A percentile compares a stretch with the other conserved stretches of the same genome.
Conservation (phyloP, 2,113 vertebrate species). For the Anhinga rufa region DNA sequence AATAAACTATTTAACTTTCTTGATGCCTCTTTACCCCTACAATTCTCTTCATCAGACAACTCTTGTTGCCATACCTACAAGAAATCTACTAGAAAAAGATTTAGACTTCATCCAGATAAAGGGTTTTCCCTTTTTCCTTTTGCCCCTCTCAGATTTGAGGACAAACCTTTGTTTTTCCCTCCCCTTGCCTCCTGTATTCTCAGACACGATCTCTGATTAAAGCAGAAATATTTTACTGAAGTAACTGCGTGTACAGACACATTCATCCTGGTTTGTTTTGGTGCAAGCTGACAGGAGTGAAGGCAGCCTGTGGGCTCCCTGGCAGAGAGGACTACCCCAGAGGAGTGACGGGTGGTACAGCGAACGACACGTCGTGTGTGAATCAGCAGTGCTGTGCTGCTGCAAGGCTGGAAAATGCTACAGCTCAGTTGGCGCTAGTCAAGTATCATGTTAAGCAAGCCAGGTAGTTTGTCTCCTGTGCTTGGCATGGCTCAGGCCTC, state of each 20-base stretch:
- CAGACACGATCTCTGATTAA: not conserved
- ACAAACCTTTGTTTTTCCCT: not conserved
- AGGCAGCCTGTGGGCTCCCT: not conserved
- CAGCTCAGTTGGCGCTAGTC: not conserved
- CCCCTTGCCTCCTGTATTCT: not conserved
- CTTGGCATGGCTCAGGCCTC: not conserved
- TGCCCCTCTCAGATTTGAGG: not conserved
- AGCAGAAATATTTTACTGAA: not conserved
- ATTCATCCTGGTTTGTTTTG: not conserved
- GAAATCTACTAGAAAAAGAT: not conserved
- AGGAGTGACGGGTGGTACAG: not conserved
- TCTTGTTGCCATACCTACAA: not conserved
- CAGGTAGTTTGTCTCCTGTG: not conserved
- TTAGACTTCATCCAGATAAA: not conserved
- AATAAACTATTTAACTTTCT: not conserved
- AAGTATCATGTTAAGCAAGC: not conserved
- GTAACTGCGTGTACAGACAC: not conserved
- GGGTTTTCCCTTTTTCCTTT: not conserved
- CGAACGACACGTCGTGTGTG: rapidly evolving
- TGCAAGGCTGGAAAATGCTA: not conserved
- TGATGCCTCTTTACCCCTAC: not conserved
- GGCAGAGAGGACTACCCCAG: not conserved
- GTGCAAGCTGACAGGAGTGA: not conserved
- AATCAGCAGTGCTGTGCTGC: not conserved
- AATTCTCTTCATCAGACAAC: not conserved